Conservation (phyloP, 2,888 invertebrate species). For the Dasypolia templi region DNA sequence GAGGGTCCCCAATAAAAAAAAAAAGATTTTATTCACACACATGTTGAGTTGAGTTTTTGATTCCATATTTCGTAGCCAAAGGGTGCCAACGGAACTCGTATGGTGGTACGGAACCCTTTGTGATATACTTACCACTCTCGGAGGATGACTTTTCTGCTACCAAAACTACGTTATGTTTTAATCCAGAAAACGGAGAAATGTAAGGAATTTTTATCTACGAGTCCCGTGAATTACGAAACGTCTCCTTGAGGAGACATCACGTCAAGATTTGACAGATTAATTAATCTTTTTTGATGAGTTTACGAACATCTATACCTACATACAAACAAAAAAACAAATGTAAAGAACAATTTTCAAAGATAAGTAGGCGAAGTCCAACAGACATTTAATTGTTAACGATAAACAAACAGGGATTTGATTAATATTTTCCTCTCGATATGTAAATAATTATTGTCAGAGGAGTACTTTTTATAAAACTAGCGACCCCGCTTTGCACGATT, state of each 20-base stretch:
- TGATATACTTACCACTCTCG: no score
- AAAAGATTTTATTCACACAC: no score
- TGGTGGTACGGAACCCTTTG: no score
- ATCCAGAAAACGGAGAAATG: no score
- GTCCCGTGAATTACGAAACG: background rate
- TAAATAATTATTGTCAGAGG: background rate
- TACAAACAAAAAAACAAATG: background rate
- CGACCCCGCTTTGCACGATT: background rate
- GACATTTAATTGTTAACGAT: background rate
- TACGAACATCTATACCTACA: background rate
- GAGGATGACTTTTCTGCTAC: no score
- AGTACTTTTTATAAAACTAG: background rate
- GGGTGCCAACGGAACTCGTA: no score
- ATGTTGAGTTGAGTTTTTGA: no score
- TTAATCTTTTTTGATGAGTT: background rate
- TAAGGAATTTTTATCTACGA: no score
- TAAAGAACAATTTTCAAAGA: background rate
- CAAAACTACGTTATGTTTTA: no score
- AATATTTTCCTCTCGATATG: background rate
- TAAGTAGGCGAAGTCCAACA: background rate
- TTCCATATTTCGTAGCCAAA: no score
- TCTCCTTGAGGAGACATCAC: background rate
- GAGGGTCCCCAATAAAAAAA: no score
- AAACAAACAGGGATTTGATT: background rate
- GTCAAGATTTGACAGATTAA: no score